Percentiles rank a stretch among this genome's conserved stretches.
phyloP scores from a whole-genome alignment of 1,140 invertebrate species.

The Rhyacophila brunnea region DNA sequence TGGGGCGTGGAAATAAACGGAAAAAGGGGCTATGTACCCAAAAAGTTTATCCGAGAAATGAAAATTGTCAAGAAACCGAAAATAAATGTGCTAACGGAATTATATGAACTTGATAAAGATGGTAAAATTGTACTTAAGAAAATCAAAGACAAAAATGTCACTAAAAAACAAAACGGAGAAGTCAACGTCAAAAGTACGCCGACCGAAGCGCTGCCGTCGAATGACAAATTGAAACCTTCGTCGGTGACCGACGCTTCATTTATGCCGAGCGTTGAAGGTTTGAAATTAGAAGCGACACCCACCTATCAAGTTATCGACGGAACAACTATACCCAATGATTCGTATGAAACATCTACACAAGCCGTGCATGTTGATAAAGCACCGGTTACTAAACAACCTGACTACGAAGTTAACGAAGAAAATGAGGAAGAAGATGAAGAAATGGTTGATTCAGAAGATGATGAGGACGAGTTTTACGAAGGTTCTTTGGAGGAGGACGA shows the following conservation, averaged over 20 bases:
- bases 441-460: conserved; percentile 9
- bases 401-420: not conserved
- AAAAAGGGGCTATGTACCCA: conserved; percentile 67
- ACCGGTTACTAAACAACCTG: not conserved
- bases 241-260: no score
- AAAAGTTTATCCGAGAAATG: conserved; percentile 51
- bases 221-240: not conserved
- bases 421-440: conserved; percentile 13
- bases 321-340: conserved; percentile 44
- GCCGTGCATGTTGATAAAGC: conserved; percentile 28
- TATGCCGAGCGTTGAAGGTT: no score
- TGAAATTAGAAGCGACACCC: no score
- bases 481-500: not conserved
- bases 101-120: conserved; percentile 17
- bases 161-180: not conserved
- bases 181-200: not conserved
- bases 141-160: conserved; percentile 4
- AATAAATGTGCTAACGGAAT: conserved; percentile 38
- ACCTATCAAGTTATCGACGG: conserved; percentile 43
- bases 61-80: conserved; percentile 40
- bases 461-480: conserved; percentile 7
- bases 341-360: conserved; percentile 20
- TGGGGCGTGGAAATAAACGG: conserved; percentile 74
- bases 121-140: conserved; percentile 8
- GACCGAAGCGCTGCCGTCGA: conserved; percentile 4